Evolutionary conservation across 2,113 vertebrate species (phyloP).

Genomic region (Tupaia chinensis): DNA sequence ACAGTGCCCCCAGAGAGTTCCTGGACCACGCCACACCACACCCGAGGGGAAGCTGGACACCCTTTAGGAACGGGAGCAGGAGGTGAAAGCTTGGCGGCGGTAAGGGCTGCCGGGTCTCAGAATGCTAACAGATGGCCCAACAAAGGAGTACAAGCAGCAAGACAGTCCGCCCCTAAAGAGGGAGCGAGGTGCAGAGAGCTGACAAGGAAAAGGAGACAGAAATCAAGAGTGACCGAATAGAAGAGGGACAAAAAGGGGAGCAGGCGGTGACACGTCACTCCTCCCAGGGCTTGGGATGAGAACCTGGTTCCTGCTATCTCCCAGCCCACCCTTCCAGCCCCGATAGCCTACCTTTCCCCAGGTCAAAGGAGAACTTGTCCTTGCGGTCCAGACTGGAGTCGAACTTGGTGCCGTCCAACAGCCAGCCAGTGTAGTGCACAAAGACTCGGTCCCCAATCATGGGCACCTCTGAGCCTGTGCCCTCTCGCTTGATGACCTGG

Average conservation of each 20-base stretch:
- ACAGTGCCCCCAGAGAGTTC: neutral
- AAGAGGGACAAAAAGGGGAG: neutral
- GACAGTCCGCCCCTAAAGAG: neutral
- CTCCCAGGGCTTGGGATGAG: neutral
- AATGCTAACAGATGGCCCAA: neutral
- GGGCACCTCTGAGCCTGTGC: slow-evolving; percentile 91
- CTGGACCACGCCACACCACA: neutral
- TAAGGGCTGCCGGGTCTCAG: neutral
- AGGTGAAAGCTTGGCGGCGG: neutral
- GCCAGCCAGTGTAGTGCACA: slow-evolving; percentile 97
- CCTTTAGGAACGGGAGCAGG: neutral
- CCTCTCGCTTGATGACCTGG: slow-evolving; percentile 95
- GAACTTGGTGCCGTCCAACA: slow-evolving; percentile 96
- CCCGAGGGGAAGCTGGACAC: neutral
- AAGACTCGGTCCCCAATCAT: slow-evolving; percentile 98
- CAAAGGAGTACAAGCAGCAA: slow-evolving; percentile 42
- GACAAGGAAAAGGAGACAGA: neutral
- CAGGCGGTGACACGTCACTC: neutral
- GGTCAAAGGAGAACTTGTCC: slow-evolving; percentile 96
- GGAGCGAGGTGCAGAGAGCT: neutral
- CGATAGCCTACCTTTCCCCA: slow-evolving; percentile 95
- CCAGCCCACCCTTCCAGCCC: neutral
- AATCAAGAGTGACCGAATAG: neutral
- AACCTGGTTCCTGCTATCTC: neutral
- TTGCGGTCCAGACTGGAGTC: slow-evolving; percentile 96